Evolutionary conservation across 2,888 invertebrate species (phyloP).

Genomic region (Sarcophaga carnaria): DNA sequence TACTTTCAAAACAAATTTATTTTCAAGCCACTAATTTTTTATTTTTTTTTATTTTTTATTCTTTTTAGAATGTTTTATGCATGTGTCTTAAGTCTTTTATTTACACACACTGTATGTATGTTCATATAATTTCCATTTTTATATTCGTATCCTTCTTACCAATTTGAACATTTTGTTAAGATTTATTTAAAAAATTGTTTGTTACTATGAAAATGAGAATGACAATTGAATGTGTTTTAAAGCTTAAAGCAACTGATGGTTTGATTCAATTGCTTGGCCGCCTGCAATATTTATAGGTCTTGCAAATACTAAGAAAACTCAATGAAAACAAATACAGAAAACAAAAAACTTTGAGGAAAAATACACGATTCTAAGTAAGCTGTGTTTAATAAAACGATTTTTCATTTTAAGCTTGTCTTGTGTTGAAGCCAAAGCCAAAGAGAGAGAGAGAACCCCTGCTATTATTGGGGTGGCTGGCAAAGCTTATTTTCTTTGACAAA

Average conservation of each 20-base stretch:
- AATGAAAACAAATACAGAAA: constrained; percentile 34
- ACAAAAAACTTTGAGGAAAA: constrained; percentile 36
- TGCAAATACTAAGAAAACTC: constrained; percentile 70
- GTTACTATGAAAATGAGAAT: constrained; percentile 74
- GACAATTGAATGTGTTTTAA: constrained; percentile 71
- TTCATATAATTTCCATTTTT: neutral
- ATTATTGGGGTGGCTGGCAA: neutral
- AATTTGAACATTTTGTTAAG: constrained; percentile 81
- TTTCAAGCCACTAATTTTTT: neutral
- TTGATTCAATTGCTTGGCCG: constrained; percentile 78
- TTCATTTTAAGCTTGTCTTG: constrained; percentile 23
- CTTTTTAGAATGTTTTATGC: constrained; percentile 4
- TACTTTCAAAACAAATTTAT: too few relatives aligned
- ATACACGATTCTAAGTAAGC: constrained; percentile 53
- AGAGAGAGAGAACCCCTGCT: neutral
- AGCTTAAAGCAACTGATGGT: constrained; percentile 78
- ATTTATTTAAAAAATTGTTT: constrained; percentile 19
- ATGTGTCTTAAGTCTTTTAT: constrained; percentile 70
- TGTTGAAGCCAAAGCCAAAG: neutral
- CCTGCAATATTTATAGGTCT: constrained; percentile 80
- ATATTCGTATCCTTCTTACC: constrained; percentile 78
- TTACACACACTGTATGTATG: neutral
- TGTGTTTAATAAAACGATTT: neutral
- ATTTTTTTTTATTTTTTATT: neutral
- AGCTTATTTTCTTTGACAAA: constrained; percentile 21